Conservation (phyloP, 1,140 invertebrate species). For the Piezodorus guildinii region DNA sequence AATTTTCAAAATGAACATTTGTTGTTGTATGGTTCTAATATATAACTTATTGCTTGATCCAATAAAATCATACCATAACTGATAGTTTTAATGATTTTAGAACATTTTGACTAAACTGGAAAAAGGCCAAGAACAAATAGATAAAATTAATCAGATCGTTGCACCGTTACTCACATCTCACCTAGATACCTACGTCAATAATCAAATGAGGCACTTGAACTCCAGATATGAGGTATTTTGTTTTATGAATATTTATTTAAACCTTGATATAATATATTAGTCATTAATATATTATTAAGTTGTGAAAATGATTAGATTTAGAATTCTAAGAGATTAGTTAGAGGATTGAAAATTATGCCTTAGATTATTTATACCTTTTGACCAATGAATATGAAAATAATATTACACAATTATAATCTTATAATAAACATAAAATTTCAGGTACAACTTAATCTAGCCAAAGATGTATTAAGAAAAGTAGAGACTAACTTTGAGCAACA, state of each 20-base stretch:
- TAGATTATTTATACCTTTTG: no score
- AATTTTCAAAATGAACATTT: no score
- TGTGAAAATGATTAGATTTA: no score
- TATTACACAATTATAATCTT: no score
- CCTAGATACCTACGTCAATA: conserved; percentile 80
- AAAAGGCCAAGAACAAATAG: conserved; percentile 72
- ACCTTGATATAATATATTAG: no score
- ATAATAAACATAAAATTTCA: conserved; percentile 19
- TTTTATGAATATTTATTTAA: background rate
- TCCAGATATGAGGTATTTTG: conserved; percentile 65
- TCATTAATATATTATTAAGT: no score
- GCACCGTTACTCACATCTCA: conserved; percentile 63
- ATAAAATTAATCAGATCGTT: conserved; percentile 69
- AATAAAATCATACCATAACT: background rate
- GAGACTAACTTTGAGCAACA: conserved; percentile 84
- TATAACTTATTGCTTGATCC: background rate
- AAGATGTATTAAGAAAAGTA: conserved; percentile 86
- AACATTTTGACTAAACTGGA: conserved; percentile 63
- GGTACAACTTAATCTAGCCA: conserved; percentile 77
- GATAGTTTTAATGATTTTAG: conserved; percentile 29
- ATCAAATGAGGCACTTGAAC: conserved; percentile 80
- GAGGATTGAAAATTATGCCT: no score
- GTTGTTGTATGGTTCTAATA: no score
- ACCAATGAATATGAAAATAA: no score
- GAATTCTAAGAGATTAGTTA: no score